A percentile compares a stretch with the other conserved stretches of the same genome.
phyloP scores from a whole-genome alignment of 2,888 invertebrate species.

The Dolichomitus sp. region DNA sequence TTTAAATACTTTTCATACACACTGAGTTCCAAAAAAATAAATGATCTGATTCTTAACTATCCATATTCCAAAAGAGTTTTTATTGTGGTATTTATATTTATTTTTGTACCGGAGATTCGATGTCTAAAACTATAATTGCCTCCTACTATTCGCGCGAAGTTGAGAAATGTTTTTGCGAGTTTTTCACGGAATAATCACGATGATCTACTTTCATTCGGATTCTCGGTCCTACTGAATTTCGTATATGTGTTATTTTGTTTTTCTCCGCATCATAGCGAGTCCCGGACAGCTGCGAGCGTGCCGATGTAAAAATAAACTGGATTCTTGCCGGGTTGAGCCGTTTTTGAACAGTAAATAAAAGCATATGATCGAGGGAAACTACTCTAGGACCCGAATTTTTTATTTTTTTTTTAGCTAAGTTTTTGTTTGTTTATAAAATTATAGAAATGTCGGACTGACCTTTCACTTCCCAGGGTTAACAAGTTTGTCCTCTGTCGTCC shows the following conservation, averaged over 20 bases:
- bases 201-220: conserved; percentile 22
- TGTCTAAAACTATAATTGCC: neutral
- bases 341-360: conserved; percentile 34
- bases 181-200: conserved; percentile 8
- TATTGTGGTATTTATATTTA: conserved; percentile 1
- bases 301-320: conserved; percentile 62
- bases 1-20: neutral
- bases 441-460: conserved; percentile 71
- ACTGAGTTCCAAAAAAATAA: neutral
- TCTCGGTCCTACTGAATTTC: conserved; percentile 39
- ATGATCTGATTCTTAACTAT: neutral
- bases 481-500: conserved; percentile 83
- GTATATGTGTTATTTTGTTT: conserved; percentile 34
- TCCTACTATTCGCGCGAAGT: neutral
- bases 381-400: neutral
- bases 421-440: neutral
- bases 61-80: neutral
- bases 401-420: neutral
- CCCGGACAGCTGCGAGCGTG: conserved; percentile 53
- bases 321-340: conserved; percentile 9
- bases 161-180: neutral
- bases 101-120: neutral
- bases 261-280: conserved; percentile 14
- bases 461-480: conserved; percentile 82
- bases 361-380: conserved; percentile 11